These are phyloP conservation scores for Melieria picta DNA, from an alignment of 2,888 invertebrate genomes.

Conservation along the genomic window DNA sequence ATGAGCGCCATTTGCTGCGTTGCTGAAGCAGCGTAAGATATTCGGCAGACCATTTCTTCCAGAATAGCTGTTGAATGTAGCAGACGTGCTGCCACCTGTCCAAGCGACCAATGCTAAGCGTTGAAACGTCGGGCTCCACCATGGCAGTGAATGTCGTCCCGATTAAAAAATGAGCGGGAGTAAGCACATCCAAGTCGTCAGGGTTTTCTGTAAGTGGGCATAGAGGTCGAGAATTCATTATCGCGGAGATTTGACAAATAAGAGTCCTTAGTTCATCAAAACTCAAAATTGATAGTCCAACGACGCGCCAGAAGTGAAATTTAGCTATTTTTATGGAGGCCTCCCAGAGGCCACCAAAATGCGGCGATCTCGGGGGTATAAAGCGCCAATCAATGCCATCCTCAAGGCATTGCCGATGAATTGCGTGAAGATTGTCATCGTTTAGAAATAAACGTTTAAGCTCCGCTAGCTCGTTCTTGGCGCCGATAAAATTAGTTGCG, in stretches of 20 bases:
- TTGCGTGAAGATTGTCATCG: neutral
- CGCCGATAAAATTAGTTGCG: constrained; percentile 36
- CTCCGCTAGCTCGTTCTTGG: constrained; percentile 31
- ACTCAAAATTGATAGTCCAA: constrained; percentile 16
- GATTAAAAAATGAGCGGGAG: constrained; percentile 33
- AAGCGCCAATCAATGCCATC: constrained; percentile 19
- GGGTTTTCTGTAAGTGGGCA: constrained; percentile 43
- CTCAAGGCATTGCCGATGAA: constrained; percentile 23
- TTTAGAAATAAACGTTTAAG: neutral
- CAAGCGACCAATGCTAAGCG: constrained; percentile 34
- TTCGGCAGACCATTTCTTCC: constrained; percentile 31
- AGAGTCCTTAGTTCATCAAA: constrained; percentile 39
- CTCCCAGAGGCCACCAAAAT: constrained; percentile 37
- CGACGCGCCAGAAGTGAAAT: constrained; percentile 21
- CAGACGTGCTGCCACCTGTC: constrained; percentile 37
- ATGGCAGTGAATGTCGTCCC: constrained; percentile 32
- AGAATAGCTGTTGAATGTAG: constrained; percentile 37
- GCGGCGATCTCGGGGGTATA: constrained; percentile 16
- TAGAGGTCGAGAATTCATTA: constrained; percentile 42
- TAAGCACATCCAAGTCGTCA: constrained; percentile 37
- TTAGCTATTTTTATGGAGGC: constrained; percentile 34
- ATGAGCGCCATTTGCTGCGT: constrained; percentile 3
- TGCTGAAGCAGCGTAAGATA: constrained; percentile 37
- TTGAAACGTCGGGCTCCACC: constrained; percentile 32
- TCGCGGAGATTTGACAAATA: constrained; percentile 39